Conservation (phyloP, 2,797 vertebrate genomes). For the Taeniopygia guttata region DNA sequence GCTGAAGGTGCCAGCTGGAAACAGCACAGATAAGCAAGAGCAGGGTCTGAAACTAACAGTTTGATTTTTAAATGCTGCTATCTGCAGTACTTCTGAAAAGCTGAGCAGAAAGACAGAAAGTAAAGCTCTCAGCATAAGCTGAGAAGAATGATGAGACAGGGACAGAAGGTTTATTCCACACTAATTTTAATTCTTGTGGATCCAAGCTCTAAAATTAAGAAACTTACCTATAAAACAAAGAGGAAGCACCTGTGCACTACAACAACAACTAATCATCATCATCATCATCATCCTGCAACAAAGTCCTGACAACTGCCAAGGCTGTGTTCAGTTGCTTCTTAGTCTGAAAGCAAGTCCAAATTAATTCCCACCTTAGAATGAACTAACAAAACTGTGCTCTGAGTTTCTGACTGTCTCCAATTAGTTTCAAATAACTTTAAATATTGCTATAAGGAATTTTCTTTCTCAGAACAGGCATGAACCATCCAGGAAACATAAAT, state of each 20-base stretch:
- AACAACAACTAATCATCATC: background rate
- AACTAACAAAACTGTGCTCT: background rate
- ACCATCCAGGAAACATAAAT: background rate
- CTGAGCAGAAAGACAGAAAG: background rate
- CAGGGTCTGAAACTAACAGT: background rate
- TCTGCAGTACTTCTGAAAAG: background rate
- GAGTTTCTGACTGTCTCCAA: background rate
- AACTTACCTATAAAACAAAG: background rate
- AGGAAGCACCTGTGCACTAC: background rate
- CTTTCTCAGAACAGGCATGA: background rate
- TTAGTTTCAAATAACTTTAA: background rate
- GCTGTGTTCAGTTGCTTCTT: background rate
- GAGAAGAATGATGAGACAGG: background rate
- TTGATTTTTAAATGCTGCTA: background rate
- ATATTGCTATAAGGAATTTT: background rate
- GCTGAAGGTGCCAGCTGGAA: background rate
- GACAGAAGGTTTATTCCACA: background rate
- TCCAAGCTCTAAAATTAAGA: background rate
- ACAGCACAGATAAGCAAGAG: background rate
- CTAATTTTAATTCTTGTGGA: background rate
- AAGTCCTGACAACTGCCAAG: background rate
- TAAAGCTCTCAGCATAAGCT: background rate
- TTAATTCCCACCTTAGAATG: background rate
- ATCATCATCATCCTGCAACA: background rate
- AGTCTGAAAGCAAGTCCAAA: accelerated